phyloP scores from a whole-genome alignment of 2,113 vertebrate species.

The Fukomys damarensis region DNA sequence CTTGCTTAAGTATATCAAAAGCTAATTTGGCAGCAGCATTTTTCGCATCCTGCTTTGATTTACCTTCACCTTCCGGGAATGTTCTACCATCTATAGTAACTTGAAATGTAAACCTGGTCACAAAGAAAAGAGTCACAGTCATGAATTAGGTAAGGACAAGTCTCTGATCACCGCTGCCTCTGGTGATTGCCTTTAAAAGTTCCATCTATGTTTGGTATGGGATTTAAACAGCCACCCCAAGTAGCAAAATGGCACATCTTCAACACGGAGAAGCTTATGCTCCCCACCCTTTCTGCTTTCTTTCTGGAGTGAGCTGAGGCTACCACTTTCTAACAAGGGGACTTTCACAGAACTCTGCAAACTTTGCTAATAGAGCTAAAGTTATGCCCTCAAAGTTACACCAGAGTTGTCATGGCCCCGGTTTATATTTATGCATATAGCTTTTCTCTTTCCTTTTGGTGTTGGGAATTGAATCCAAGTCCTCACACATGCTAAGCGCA shows the following conservation, averaged over 20 bases:
- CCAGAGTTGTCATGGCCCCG: not conserved
- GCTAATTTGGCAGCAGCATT: constrained; percentile 80
- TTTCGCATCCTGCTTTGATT: constrained; percentile 84
- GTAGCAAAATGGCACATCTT: not conserved
- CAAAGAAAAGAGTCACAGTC: constrained; percentile 61
- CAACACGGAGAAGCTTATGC: not conserved
- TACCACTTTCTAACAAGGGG: not conserved
- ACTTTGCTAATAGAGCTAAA: not conserved
- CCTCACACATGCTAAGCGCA: not conserved
- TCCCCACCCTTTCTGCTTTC: too few species aligned
- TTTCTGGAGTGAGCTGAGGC: not conserved
- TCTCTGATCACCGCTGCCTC: not conserved
- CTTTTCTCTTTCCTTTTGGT: not conserved
- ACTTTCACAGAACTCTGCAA: not conserved
- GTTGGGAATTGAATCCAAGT: not conserved
- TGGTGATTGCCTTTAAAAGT: not conserved
- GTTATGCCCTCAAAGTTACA: not conserved
- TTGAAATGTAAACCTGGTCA: constrained; percentile 84
- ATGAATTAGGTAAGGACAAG: not conserved
- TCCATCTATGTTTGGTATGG: not conserved
- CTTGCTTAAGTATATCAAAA: constrained; percentile 25
- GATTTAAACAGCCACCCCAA: constrained; percentile 13
- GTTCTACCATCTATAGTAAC: not conserved
- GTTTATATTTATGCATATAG: not conserved
- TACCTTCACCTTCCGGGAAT: constrained; percentile 79